These are phyloP conservation scores for Lepidurus apus DNA, from an alignment of 1,140 invertebrate genomes.

Conservation along the genomic window DNA sequence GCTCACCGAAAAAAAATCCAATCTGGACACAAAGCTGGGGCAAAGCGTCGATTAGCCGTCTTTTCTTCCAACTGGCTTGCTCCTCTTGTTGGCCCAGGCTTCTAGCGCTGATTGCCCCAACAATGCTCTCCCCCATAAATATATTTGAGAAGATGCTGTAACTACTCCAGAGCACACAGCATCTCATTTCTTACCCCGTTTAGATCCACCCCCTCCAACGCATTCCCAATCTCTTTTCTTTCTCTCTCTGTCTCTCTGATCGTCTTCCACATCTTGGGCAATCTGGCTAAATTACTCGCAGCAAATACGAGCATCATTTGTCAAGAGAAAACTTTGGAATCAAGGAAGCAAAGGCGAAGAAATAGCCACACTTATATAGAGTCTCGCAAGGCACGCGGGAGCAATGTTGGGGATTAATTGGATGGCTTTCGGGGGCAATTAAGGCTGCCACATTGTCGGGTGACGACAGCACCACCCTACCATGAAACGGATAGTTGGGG, in stretches of 20 bases:
- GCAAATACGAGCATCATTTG: slow-evolving; percentile 24
- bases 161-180: slow-evolving; percentile 6
- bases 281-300: slow-evolving; percentile 31
- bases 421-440: slow-evolving; percentile 12
- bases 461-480: slow-evolving; percentile 2
- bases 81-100: slow-evolving; percentile 9
- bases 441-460: slow-evolving; percentile 16
- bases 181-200: slow-evolving; percentile 27
- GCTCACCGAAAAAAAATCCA: neutral
- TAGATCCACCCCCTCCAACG: neutral
- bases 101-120: slow-evolving; percentile 17
- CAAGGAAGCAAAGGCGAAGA: neutral
- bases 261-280: slow-evolving; percentile 11
- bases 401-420: slow-evolving; percentile 14
- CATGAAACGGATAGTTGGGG: neutral
- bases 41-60: slow-evolving; percentile 21
- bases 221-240: neutral
- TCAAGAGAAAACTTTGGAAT: neutral
- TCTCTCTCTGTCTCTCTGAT: slow-evolving; percentile 25
- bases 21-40: slow-evolving; percentile 10
- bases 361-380: no score
- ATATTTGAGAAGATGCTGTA: slow-evolving; percentile 28
- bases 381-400: neutral
- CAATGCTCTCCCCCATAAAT: slow-evolving; percentile 2
- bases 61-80: slow-evolving; percentile 8